Evolutionary conservation across 2,888 invertebrate species (phyloP).

Genomic region (Diarsia brunnea): DNA sequence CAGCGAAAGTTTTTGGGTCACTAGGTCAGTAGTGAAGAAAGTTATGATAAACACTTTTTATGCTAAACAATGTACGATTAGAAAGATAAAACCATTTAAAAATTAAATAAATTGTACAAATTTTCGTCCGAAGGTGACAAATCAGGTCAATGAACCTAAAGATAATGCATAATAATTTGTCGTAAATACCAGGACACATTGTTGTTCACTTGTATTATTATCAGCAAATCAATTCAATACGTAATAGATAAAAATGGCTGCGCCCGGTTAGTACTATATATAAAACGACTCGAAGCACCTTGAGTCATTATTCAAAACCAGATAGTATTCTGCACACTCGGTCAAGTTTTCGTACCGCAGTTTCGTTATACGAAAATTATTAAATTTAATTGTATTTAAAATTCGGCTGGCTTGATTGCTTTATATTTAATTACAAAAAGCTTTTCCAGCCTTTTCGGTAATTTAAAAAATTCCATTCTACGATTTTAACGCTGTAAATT

Average conservation of each 20-base stretch:
- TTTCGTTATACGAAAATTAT: neutral
- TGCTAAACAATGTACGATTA: conserved; percentile 4
- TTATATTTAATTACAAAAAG: neutral
- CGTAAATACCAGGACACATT: conserved; percentile 25
- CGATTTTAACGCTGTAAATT: neutral
- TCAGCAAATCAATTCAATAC: conserved; percentile 52
- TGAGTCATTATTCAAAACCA: conserved; percentile 36
- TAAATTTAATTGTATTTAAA: conserved; percentile 13
- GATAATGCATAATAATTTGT: conserved; percentile 15
- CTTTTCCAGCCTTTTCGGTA: neutral
- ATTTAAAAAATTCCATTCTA: neutral
- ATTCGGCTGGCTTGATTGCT: neutral
- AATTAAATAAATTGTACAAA: conserved; percentile 24
- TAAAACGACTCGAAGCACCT: conserved; percentile 34
- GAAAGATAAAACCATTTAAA: conserved; percentile 30
- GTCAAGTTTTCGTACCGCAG: conserved; percentile 39
- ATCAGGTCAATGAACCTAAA: conserved; percentile 41
- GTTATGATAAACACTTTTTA: conserved; percentile 14
- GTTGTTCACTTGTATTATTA: conserved; percentile 37
- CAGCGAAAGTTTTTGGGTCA: conserved; percentile 13
- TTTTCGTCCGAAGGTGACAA: conserved; percentile 4
- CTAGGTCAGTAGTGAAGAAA: conserved; percentile 33
- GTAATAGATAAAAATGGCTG: conserved; percentile 53
- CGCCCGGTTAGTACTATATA: conserved; percentile 42
- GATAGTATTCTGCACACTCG: conserved; percentile 45